phyloP scores from a whole-genome alignment of 1,140 invertebrate genomes.

The Drosophila triauraria region DNA sequence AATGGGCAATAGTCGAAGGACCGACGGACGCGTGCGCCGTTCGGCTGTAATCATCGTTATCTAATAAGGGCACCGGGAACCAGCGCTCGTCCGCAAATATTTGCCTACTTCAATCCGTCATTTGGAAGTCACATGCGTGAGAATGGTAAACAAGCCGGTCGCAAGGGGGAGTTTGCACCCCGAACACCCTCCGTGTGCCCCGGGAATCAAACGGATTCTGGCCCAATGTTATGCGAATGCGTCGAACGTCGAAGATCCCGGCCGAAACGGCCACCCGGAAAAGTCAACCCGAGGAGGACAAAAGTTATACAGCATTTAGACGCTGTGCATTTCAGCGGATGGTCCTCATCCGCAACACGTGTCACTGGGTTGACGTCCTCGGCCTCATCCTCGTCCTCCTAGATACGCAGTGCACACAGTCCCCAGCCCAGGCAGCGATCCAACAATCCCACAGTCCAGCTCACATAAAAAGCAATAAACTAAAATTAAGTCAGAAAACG shows the following conservation, averaged over 20 bases:
- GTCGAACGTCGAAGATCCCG: slow-evolving; percentile 37
- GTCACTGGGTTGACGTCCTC: slow-evolving; percentile 40
- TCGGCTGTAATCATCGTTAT: slow-evolving; percentile 63
- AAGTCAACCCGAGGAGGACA: slow-evolving; percentile 68
- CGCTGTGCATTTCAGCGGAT: slow-evolving; percentile 55
- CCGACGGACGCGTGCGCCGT: slow-evolving; percentile 35
- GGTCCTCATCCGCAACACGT: slow-evolving; percentile 76
- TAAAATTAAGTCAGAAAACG: slow-evolving; percentile 84
- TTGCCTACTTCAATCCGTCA: slow-evolving; percentile 85
- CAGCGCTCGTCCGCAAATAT: slow-evolving; percentile 75
- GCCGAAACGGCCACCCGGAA: slow-evolving; percentile 31
- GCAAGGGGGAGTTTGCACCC: slow-evolving; percentile 14
- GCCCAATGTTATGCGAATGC: slow-evolving; percentile 51
- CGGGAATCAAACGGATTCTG: slow-evolving; percentile 43
- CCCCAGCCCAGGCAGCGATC: slow-evolving; percentile 3
- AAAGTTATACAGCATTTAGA: slow-evolving; percentile 44
- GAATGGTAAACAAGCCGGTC: slow-evolving; percentile 80
- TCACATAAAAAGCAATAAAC: slow-evolving; percentile 79
- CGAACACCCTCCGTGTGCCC: background rate
- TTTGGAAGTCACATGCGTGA: slow-evolving; percentile 85
- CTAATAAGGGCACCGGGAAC: slow-evolving; percentile 76
- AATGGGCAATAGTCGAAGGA: slow-evolving; percentile 59
- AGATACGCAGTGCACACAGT: slow-evolving; percentile 62
- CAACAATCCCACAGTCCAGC: slow-evolving; percentile 14
- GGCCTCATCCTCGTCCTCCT: slow-evolving; percentile 24